A percentile compares a stretch with the other conserved stretches of the same genome.
These are phyloP conservation scores for Hipparchia semele DNA, from an alignment of 2,888 invertebrate species.

Conservation along the genomic window DNA sequence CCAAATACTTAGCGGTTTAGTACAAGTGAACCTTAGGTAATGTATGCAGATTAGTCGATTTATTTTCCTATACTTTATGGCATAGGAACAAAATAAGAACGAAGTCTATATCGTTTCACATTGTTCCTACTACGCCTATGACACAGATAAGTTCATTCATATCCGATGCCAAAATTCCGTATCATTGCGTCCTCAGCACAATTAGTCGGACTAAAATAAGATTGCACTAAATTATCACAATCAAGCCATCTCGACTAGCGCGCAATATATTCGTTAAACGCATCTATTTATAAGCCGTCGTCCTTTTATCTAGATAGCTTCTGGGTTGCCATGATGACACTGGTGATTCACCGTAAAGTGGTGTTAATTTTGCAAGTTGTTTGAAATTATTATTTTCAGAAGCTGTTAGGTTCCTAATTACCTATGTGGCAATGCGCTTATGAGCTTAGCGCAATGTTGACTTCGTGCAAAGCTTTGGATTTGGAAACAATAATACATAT, in stretches of 20 bases:
- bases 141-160: constrained; percentile 33
- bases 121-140: constrained; percentile 8
- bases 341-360: constrained; percentile 25
- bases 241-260: constrained; percentile 54
- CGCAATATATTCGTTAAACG: constrained; percentile 49
- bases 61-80: too few species aligned
- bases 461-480: neutral
- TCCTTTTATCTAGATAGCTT: constrained; percentile 42
- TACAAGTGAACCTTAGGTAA: too few species aligned
- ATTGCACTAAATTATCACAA: constrained; percentile 66
- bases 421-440: constrained; percentile 18
- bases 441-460: too few species aligned
- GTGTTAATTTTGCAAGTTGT: constrained; percentile 19
- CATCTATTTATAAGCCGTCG: constrained; percentile 42
- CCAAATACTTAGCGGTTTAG: too few species aligned
- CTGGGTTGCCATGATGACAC: constrained; percentile 35
- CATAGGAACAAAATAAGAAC: too few species aligned
- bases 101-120: neutral
- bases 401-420: constrained; percentile 31
- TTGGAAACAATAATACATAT: constrained; percentile 24
- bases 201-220: constrained; percentile 71
- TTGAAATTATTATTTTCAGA: constrained; percentile 11
- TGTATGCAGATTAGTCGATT: too few species aligned
- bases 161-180: constrained; percentile 42
- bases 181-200: constrained; percentile 62